Percentiles rank a stretch among this genome's conserved stretches.
Conservation (phyloP, 2,888 invertebrate genomes). For the Chloromyia formosa region DNA sequence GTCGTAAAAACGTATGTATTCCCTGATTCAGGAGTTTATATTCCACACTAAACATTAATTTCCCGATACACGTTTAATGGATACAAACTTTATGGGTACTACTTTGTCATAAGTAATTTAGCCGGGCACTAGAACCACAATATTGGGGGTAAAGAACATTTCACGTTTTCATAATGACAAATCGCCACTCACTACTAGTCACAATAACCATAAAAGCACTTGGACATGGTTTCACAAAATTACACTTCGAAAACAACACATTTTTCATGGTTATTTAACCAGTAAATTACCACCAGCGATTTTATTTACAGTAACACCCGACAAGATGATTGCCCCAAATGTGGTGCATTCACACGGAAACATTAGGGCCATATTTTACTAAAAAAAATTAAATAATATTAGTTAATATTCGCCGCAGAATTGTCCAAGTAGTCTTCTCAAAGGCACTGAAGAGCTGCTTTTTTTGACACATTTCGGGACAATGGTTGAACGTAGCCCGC, state of each 20-base stretch:
- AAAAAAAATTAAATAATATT: slow-evolving; percentile 11
- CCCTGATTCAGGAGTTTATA: too few species aligned
- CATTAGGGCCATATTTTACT: background rate
- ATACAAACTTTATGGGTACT: too few species aligned
- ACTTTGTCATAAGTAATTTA: too few species aligned
- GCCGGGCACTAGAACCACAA: too few species aligned
- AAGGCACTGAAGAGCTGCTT: too few species aligned
- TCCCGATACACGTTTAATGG: too few species aligned
- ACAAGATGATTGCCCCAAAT: background rate
- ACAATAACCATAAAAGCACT: slow-evolving; percentile 18
- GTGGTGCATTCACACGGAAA: background rate
- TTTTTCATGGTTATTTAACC: slow-evolving; percentile 25
- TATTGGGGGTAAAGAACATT: background rate
- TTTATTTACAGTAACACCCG: background rate
- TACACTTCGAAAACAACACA: slow-evolving; percentile 8
- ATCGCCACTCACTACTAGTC: background rate
- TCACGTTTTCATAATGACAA: background rate
- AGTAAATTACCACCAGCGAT: slow-evolving; percentile 2
- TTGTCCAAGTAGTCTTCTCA: background rate
- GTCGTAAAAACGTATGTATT: too few species aligned
- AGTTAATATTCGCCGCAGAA: background rate
- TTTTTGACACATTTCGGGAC: background rate
- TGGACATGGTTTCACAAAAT: background rate
- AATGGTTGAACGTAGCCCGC: background rate
- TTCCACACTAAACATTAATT: too few species aligned